phyloP scores from a whole-genome alignment of 2,888 invertebrate genomes.

The Ctena decussata region DNA sequence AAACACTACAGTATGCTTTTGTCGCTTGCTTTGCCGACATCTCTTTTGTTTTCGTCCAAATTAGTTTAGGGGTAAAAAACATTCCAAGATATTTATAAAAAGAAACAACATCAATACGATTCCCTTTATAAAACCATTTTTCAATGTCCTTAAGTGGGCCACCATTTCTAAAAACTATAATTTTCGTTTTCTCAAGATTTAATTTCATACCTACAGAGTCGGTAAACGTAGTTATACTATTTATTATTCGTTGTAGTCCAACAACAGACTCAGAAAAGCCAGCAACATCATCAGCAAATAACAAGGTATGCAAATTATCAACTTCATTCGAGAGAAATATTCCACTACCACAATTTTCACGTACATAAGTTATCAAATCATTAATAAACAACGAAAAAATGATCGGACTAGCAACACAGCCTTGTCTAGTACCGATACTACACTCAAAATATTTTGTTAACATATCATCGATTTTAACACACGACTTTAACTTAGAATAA shows the following conservation, averaged over 20 bases:
- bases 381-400: conserved; percentile 12
- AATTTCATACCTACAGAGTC: not conserved
- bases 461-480: not conserved
- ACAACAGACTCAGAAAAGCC: not conserved
- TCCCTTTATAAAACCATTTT: not conserved
- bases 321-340: not conserved
- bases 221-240: not conserved
- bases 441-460: not conserved
- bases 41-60: conserved; percentile 1
- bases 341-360: not conserved
- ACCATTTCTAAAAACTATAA: not conserved
- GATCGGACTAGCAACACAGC: not conserved
- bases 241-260: not conserved
- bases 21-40: not conserved
- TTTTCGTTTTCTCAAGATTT: not conserved
- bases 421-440: conserved; percentile 6
- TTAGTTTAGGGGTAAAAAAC: conserved; percentile 14
- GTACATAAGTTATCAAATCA: not conserved
- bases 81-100: conserved; percentile 17
- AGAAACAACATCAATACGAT: not conserved
- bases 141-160: not conserved
- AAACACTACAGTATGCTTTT: not conserved
- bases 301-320: not conserved
- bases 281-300: conserved; percentile 20
- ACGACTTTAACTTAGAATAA: not conserved